Base-by-base conservation (phyloP, 2,113 vertebrate species). In the Muntiacus muntjak region DNA sequence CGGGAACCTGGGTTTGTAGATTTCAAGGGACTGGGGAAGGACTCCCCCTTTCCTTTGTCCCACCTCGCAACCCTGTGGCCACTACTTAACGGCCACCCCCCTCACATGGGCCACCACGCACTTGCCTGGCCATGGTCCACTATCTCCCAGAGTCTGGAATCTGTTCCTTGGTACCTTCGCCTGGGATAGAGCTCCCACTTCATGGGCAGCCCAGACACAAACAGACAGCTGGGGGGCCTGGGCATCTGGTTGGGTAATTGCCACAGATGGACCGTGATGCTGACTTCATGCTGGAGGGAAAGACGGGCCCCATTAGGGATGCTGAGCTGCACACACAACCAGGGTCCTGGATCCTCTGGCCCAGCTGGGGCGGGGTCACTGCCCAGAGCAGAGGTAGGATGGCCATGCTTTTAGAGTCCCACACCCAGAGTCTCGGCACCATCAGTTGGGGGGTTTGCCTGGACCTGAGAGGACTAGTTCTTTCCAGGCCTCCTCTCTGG, bases 81-180 rank as follows among this genome's bases (percentile, higher is more conserved):
- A 9, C 36, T 50, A 1, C 10, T 12, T 10, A 43, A 55, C 12
- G 6, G 45, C 15, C 1, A 1, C 26, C 2, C 0, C 40, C 47
- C 25, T 74, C 36, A 10, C n/a, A 4, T 2, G 62, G 64, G 52
- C 25, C 45, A 28, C 55, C 55, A 28, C 13, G 13, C 52, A 76
- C 95, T 92, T 86, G 62, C 95, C 84, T 89, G 33, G 52, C 1
- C 2, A 0, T 91, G 33, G 1, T 62, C 17, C 52, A 52, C 5
- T 25, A 89, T 3, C 30, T 74, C 58, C 95, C 96, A 97, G 45
- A 36, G 0, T 2, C 1, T 74, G 5, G 1, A 16, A 5, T 95
- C 87, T 0, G n/a, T 6, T 6, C 50, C 82, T n/a, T 0, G 15
- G 64, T 96, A 89, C 28, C 5, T 11, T 3, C 1, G 11, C 28